Evolutionary conservation across 30 jellyfish, hydroid and myxozoan species (phyloP), one percentile per base, ranked within the genome.

Genomic region (Aurelia sp.): DNA sequence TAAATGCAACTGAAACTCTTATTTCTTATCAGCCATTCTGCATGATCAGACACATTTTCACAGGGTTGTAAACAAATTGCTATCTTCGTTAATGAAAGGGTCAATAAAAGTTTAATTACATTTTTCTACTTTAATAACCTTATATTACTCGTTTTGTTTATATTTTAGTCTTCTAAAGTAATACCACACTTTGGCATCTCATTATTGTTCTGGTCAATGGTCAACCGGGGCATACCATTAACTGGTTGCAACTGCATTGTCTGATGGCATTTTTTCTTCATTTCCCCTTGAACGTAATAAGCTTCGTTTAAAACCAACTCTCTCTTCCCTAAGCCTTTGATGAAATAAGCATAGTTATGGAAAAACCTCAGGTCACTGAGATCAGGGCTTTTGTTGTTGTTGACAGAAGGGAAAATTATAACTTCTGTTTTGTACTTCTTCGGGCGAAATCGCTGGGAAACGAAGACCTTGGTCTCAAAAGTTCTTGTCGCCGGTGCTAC

Each of bases 361-460:
- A 21, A 84, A 55, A 33, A 60, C 41, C 76, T 72, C 62, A 60
- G 72, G 57, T 73, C 82, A 73, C 52, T 51, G 55, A 84, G 78
- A 76, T 31, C 35, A 4, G 55, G 44, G 13, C 68, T 13, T 24
- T 65, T 41, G 55, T 9, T 55, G 61, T 68, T 59, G 76, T 84
- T 84, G 41, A 73, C 30, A 5, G 51, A 61, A 8, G 93, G 93
- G 47, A 72, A 84, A 7, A 84, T 57, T 15, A 63, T 47, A 8
- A 84, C 48, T 59, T 84, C 93, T 24, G 93, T 72, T 55, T 53
- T 72, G 93, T 57, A 84, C 71, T 53, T 84, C 82, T 84, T 84
- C 13, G 87, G 76, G 21, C 93, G 86, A 64, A 84, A 84, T 50
- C 93, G 41, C 22, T 73, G 93, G 5, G 59, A 38, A 61, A 84